phyloP scores from a whole-genome alignment of 1,140 invertebrate species.

The Drosophila ercepeae region DNA sequence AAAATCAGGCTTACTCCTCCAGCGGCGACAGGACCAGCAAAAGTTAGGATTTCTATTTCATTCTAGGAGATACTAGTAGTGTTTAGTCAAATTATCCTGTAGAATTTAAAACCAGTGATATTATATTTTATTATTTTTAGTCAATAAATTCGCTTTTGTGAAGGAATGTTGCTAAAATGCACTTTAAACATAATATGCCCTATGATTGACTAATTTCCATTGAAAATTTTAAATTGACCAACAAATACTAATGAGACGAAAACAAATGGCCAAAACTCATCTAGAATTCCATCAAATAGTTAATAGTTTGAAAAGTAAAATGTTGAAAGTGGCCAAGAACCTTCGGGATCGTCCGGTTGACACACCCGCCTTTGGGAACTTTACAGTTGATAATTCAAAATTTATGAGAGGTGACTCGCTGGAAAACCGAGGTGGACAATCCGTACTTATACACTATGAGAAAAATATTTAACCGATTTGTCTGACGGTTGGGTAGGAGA shows the following conservation, averaged over 20 bases:
- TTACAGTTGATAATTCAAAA: conserved; percentile 70
- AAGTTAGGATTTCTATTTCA: conserved; percentile 10
- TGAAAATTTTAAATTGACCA: conserved; percentile 12
- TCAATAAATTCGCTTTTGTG: conserved; percentile 41
- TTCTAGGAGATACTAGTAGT: neutral
- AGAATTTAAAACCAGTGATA: conserved; percentile 65
- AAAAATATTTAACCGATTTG: neutral
- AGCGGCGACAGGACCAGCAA: conserved; percentile 45
- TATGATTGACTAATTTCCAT: neutral
- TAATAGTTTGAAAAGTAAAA: conserved; percentile 11
- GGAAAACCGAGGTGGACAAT: neutral
- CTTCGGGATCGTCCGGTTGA: conserved; percentile 19
- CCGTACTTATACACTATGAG: conserved; percentile 40
- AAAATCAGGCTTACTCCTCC: conserved; percentile 66
- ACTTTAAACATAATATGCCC: neutral
- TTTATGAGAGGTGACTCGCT: conserved; percentile 39
- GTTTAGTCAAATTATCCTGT: conserved; percentile 52
- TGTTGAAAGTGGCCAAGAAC: conserved; percentile 3
- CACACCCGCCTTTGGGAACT: conserved; percentile 55
- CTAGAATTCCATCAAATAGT: conserved; percentile 57
- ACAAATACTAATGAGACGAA: conserved; percentile 43
- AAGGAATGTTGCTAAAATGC: conserved; percentile 1
- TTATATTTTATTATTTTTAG: conserved; percentile 58
- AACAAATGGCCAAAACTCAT: conserved; percentile 47
- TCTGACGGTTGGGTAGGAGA: conserved; percentile 2